Base-by-base conservation (phyloP, 2,888 invertebrate species). In the Caenorhabditis wallacei region DNA sequence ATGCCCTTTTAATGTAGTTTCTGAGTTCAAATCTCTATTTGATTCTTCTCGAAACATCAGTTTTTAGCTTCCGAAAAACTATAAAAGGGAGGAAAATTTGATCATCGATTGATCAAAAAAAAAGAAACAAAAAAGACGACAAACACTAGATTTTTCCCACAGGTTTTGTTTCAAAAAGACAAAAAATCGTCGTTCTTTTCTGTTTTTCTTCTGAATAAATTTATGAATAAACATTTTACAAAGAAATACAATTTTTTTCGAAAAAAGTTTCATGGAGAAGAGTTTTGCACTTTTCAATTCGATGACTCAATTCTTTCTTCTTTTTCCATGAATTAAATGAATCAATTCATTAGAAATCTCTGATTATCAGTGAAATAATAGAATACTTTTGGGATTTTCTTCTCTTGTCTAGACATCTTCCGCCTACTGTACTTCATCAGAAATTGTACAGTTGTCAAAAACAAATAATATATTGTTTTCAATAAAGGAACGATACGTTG, bases 31-130 rank as follows among this genome's bases (percentile, higher is more conserved):
- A 30, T 5, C 4, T 30, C 4, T 30, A 5, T 30, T 30, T 30
- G 8, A 30, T 30, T 30, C 8, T 8, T 5, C 3, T 5, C 3
- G 8, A 30, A 30, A 30, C 3, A 30, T 30, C 30, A 30, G 30
- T 30, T 30, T 30, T 30, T 30, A 3, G 8, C 30, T 30, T 5
- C 30, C 30, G 30, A 30, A 30, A 30, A 30, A 3, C 8, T 30
- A 8, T 30, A 8, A 56, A 30, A 56, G 2, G 8, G 37, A 24
- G 24, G 40, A 43, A 37, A 68, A 24, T 18, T 40, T 11, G n/a
- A 4, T 10, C 54, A 53, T 68, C 56, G 56, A 56, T 68, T 54
- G 56, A 40, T 54, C n/a, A n/a, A n/a, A 40, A 68, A 24, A 11
- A 68, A 56, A 18, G 16, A 37, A 57, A 70, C 26, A 26, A 70